Conservation (phyloP, 2,797 vertebrate species). For the Enoplosus armatus region DNA sequence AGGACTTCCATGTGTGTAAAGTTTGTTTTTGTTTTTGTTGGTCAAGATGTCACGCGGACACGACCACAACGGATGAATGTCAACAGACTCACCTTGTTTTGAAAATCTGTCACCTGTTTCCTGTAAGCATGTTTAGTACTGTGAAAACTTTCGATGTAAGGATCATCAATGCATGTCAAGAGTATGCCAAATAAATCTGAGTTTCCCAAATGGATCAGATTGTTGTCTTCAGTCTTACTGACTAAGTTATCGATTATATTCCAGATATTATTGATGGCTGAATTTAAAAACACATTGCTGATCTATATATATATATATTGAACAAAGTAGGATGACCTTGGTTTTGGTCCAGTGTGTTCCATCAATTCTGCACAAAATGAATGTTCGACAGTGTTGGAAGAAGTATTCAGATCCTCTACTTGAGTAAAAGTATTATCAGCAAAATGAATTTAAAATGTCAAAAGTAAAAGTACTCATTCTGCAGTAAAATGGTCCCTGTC, state of each 20-base stretch:
- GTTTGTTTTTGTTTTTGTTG: no score
- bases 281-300: no score
- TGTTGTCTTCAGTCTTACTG: conserved; percentile 47
- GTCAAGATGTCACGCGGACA: conserved; percentile 42
- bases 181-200: conserved; percentile 92
- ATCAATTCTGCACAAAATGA: neutral
- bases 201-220: conserved; percentile 50
- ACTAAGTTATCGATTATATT: neutral
- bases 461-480: neutral
- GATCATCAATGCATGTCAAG: conserved; percentile 94
- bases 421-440: neutral
- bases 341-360: no score
- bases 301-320: no score
- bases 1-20: conserved; percentile 8
- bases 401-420: neutral
- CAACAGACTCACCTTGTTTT: conserved; percentile 79
- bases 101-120: conserved; percentile 71
- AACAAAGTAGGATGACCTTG: no score
- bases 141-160: conserved; percentile 90
- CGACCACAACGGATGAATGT: conserved; percentile 66
- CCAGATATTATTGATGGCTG: neutral
- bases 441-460: no score
- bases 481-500: neutral
- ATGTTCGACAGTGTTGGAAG: neutral
- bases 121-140: conserved; percentile 92